A percentile compares a stretch with the other conserved stretches of the same genome.
phyloP scores from a whole-genome alignment of 2,888 invertebrate species.

The Ectemnius cavifrons region DNA sequence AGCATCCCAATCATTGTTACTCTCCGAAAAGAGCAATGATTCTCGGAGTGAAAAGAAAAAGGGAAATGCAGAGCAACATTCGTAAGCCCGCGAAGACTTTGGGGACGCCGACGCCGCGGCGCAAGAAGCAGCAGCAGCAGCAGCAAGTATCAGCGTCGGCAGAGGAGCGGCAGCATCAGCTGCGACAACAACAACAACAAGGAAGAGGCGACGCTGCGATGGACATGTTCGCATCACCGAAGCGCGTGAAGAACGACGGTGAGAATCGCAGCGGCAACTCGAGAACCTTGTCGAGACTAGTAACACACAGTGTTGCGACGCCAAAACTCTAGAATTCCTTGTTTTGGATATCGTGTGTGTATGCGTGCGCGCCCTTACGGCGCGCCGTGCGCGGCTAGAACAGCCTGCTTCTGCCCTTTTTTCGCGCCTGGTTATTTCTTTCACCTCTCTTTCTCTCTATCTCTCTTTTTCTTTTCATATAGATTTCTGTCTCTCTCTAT shows the following conservation, averaged over 20 bases:
- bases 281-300: background rate
- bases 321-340: slow-evolving; percentile 45
- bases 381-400: background rate
- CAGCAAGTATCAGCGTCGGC: slow-evolving; percentile 60
- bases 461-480: too few species aligned
- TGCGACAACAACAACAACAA: slow-evolving; percentile 65
- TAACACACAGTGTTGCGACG: too few species aligned
- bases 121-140: slow-evolving; percentile 67
- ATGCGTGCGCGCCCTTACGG: background rate
- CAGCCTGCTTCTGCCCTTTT: background rate
- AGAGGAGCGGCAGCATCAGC: slow-evolving; percentile 69
- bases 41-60: background rate
- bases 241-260: slow-evolving; percentile 76
- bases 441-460: too few species aligned
- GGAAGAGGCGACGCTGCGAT: slow-evolving; percentile 64
- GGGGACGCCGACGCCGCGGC: slow-evolving; percentile 64
- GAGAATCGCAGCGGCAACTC: slow-evolving; percentile 54
- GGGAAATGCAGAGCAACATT: slow-evolving; percentile 59
- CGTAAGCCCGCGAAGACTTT: slow-evolving; percentile 71
- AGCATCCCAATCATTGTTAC: background rate
- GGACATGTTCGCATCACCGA: slow-evolving; percentile 74
- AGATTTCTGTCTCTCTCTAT: too few species aligned
- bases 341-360: too few species aligned
- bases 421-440: too few species aligned
- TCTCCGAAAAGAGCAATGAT: background rate